Conservation (phyloP, 1,140 invertebrate genomes). For the Penaeus indicus region DNA sequence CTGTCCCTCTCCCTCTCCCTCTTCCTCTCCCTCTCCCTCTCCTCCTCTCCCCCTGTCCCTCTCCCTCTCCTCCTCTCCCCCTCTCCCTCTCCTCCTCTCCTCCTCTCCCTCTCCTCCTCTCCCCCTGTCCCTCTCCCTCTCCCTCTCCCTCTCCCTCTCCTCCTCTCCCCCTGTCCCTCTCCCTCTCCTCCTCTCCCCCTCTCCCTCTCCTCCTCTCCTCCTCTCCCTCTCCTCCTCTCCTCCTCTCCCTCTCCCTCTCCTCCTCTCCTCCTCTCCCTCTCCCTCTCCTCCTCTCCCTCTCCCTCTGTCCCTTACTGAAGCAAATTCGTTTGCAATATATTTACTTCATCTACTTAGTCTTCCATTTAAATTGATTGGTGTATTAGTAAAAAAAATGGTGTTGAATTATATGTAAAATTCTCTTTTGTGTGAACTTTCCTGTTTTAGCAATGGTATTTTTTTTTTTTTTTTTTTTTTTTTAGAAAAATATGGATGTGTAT, state of each 20-base stretch:
- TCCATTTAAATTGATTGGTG: too few species aligned
- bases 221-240: slow-evolving; percentile 12
- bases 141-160: slow-evolving; percentile 41
- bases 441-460: too few species aligned
- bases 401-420: too few species aligned
- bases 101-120: background rate
- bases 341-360: too few species aligned
- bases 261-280: background rate
- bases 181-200: slow-evolving; percentile 19
- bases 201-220: slow-evolving; percentile 11
- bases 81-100: background rate
- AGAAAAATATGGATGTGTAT: too few species aligned
- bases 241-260: background rate
- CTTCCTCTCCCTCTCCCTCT: slow-evolving; percentile 2
- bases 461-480: too few species aligned
- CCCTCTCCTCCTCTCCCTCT: background rate
- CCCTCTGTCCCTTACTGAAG: background rate
- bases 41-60: background rate
- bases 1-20: slow-evolving; percentile 16
- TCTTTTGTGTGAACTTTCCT: too few species aligned
- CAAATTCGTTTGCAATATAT: too few species aligned
- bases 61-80: background rate
- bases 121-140: slow-evolving; percentile 39
- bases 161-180: background rate
- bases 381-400: too few species aligned